phyloP scores from a whole-genome alignment of 2,113 vertebrate species.

The Sander lucioperca region DNA sequence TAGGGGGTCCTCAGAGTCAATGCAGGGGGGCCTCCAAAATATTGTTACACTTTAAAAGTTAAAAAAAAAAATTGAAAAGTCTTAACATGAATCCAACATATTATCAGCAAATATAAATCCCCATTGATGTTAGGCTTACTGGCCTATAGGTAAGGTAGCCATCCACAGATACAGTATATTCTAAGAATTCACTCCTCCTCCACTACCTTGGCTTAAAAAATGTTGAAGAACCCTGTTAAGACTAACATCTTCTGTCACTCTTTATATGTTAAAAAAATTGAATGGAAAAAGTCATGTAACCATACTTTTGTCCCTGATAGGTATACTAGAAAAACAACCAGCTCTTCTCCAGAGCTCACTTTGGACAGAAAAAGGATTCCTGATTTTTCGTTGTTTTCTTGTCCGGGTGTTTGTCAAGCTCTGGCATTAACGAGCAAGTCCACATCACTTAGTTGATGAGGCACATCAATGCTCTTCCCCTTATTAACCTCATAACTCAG shows the following conservation, averaged over 20 bases:
- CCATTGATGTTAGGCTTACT: too few species aligned
- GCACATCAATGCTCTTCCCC: conserved; percentile 52
- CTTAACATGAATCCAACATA: too few species aligned
- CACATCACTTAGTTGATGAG: conserved; percentile 51
- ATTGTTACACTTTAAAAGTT: too few species aligned
- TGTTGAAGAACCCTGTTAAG: background rate
- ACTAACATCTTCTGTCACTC: background rate
- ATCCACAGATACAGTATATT: too few species aligned
- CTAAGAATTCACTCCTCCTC: too few species aligned
- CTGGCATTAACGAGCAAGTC: conserved; percentile 54
- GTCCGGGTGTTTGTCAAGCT: conserved; percentile 38
- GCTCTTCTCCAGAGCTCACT: conserved; percentile 5
- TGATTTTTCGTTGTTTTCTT: conserved; percentile 11
- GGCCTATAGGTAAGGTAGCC: too few species aligned
- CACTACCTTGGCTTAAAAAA: too few species aligned
- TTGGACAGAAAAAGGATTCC: conserved; percentile 12
- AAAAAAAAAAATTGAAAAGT: too few species aligned
- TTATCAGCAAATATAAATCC: too few species aligned
- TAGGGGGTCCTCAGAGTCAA: too few species aligned
- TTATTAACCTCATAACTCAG: conserved; percentile 80
- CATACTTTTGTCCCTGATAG: background rate
- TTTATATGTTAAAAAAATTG: background rate
- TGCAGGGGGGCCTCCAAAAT: too few species aligned
- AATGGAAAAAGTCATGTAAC: background rate
- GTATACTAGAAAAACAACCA: background rate